Evolutionary conservation across 2,113 vertebrate genomes (phyloP).

Genomic region (Gambusia holbrooki): DNA sequence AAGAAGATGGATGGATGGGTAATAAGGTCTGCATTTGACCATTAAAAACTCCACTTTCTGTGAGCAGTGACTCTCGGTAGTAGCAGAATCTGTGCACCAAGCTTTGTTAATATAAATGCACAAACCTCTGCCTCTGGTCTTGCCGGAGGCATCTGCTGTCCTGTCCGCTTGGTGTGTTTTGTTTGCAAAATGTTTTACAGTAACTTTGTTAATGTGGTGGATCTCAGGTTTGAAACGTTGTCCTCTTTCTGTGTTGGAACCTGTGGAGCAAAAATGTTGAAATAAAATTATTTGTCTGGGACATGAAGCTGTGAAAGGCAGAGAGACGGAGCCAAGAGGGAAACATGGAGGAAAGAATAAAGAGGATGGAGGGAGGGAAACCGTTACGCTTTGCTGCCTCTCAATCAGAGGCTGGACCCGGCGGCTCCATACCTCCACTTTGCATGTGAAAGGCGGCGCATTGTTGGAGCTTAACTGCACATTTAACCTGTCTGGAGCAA

Average conservation of each 20-base stretch:
- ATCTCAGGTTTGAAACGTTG: not conserved
- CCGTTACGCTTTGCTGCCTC: slow-evolving; percentile 75
- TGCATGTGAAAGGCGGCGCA: slow-evolving; percentile 77
- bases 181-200: too few species aligned
- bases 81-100: too few species aligned
- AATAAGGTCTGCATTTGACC: too few species aligned
- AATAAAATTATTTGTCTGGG: not conserved
- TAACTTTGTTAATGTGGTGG: too few species aligned
- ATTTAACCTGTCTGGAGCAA: slow-evolving; percentile 82
- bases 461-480: slow-evolving; percentile 77
- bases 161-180: too few species aligned
- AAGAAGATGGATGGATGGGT: too few species aligned
- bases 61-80: too few species aligned
- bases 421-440: slow-evolving; percentile 74
- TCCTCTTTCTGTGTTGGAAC: not conserved
- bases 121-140: too few species aligned
- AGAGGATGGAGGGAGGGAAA: slow-evolving; percentile 40
- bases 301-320: not conserved
- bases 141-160: too few species aligned
- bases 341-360: slow-evolving; percentile 4
- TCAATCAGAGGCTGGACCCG: slow-evolving; percentile 73
- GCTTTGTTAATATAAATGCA: too few species aligned
- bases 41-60: too few species aligned
- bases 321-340: slow-evolving; percentile 8
- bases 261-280: not conserved